Conservation (phyloP, 2,888 invertebrate genomes). For the Rambutsinella grinnellia region DNA sequence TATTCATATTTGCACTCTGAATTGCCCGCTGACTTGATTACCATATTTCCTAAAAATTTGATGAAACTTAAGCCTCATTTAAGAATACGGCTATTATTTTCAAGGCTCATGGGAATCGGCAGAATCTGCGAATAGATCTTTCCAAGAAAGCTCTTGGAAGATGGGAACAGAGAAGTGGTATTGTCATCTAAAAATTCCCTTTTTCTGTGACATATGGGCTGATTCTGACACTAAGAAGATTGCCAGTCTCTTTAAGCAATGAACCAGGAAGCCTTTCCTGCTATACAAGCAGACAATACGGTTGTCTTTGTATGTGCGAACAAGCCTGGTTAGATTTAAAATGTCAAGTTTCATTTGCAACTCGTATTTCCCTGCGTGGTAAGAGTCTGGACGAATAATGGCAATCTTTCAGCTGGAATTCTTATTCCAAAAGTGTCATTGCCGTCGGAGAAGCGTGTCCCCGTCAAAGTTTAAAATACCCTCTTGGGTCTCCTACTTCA, state of each 20-base stretch:
- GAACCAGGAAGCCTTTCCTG: background rate
- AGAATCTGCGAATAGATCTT: no score
- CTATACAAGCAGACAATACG: background rate
- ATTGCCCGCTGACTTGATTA: no score
- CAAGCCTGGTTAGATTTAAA: background rate
- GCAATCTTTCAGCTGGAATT: background rate
- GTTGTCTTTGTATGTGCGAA: background rate
- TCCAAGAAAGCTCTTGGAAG: no score
- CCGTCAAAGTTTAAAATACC: slow-evolving; percentile 16
- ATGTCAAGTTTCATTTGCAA: slow-evolving; percentile 30
- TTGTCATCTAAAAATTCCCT: slow-evolving; percentile 9
- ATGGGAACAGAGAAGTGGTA: no score
- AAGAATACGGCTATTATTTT: no score
- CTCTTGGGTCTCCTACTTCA: slow-evolving; percentile 17
- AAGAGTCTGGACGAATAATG: background rate
- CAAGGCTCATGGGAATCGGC: no score
- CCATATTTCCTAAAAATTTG: background rate
- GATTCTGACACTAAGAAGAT: slow-evolving; percentile 26
- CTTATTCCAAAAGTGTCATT: background rate
- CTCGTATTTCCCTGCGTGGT: no score
- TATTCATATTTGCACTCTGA: no score
- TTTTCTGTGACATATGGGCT: slow-evolving; percentile 22
- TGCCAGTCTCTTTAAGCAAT: slow-evolving; percentile 5
- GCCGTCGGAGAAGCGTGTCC: background rate
- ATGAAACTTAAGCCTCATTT: no score